A percentile compares a stretch with the other conserved stretches of the same genome.
phyloP scores from a whole-genome alignment of 2,888 invertebrate genomes.

The Stegana nigrithorax region DNA sequence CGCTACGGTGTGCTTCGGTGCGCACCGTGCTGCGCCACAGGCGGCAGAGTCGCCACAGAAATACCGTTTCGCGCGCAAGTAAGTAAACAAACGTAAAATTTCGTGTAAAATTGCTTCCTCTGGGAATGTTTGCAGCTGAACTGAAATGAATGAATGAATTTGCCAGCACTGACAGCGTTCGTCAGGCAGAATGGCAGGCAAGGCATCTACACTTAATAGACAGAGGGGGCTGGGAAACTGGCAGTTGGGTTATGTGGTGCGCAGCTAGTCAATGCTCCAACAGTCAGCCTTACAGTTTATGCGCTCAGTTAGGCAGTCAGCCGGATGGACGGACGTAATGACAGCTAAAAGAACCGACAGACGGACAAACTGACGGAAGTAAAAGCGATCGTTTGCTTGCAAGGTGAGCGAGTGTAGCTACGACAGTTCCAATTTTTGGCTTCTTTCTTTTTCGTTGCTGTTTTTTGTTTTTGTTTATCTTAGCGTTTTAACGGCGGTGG shows the following conservation, averaged over 20 bases:
- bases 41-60: too few relatives aligned
- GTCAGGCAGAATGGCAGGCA: constrained; percentile 52
- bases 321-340: not conserved
- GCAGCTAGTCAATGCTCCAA: constrained; percentile 33
- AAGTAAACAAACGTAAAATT: constrained; percentile 51
- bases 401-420: not conserved
- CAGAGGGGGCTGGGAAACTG: too few relatives aligned
- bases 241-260: too few relatives aligned
- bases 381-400: not conserved
- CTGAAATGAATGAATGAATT: constrained; percentile 58
- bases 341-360: not conserved
- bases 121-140: constrained; percentile 56
- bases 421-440: constrained; percentile 33
- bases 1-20: too few relatives aligned
- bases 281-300: constrained; percentile 34
- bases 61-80: constrained; percentile 31
- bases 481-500: too few relatives aligned
- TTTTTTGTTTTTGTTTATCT: constrained; percentile 37
- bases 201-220: too few relatives aligned
- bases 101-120: constrained; percentile 52
- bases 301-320: constrained; percentile 18
- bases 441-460: too few relatives aligned
- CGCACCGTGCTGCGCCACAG: too few relatives aligned
- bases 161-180: constrained; percentile 54
- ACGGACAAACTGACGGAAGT: not conserved